Evolutionary conservation across 1,140 invertebrate species (phyloP).

Genomic region (Lasioglossum baleicum): DNA sequence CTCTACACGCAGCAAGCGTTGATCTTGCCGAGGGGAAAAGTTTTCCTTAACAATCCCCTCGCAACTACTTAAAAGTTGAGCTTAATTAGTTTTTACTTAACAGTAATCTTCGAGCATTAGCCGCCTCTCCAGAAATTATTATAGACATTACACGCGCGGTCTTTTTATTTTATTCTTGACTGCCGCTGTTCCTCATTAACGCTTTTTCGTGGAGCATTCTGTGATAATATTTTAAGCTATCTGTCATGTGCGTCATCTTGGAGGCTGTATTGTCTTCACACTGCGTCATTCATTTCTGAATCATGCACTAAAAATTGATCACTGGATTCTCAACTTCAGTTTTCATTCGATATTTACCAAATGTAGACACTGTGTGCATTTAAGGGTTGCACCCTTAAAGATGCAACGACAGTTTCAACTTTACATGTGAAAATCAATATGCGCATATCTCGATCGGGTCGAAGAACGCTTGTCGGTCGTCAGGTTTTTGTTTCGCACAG

Average conservation of each 20-base stretch:
- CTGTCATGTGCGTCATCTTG: not conserved
- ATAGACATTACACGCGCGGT: too few relatives aligned
- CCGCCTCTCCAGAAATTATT: too few relatives aligned
- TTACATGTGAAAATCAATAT: not conserved
- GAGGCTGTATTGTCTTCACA: not conserved
- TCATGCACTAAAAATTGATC: not conserved
- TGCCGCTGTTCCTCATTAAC: too few relatives aligned
- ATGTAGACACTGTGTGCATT: too few relatives aligned
- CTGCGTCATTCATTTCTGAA: not conserved
- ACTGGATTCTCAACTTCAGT: not conserved
- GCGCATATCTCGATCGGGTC: not conserved
- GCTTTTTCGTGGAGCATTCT: not conserved
- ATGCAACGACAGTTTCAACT: too few relatives aligned
- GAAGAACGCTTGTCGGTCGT: not conserved
- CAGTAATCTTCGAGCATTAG: too few relatives aligned
- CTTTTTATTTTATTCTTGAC: too few relatives aligned
- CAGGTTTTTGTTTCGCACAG: not conserved
- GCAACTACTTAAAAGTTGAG: too few relatives aligned
- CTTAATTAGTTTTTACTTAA: too few relatives aligned
- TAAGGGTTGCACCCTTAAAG: too few relatives aligned
- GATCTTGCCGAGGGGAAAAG: not conserved
- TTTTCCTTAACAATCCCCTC: too few relatives aligned
- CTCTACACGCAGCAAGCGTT: not conserved
- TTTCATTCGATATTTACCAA: too few relatives aligned
- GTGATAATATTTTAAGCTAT: not conserved